Evolutionary conservation across 2,888 invertebrate species (phyloP).

Genomic region (Drosophila formosana): DNA sequence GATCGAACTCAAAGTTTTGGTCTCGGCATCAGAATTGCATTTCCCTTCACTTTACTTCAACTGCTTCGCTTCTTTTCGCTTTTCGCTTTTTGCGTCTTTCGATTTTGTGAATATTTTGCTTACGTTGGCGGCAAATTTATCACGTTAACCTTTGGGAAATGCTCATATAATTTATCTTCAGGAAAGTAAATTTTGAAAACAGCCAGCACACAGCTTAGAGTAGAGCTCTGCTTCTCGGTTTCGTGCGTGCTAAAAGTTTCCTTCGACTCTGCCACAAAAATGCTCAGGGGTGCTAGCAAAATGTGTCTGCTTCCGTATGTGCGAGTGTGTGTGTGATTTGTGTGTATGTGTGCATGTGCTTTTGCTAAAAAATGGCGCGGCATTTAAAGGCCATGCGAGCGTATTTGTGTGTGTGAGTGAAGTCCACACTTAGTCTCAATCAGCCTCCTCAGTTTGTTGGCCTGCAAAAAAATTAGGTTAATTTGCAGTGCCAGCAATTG

Average conservation of each 20-base stretch:
- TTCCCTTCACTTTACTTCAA: slow-evolving; percentile 25
- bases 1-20: slow-evolving; percentile 69
- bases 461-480: slow-evolving; percentile 76
- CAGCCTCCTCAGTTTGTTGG: slow-evolving; percentile 42
- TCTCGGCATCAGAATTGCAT: slow-evolving; percentile 65
- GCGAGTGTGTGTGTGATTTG: slow-evolving; percentile 22
- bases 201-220: slow-evolving; percentile 37
- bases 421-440: slow-evolving; percentile 33
- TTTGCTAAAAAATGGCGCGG: slow-evolving; percentile 66
- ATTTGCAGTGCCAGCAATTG: slow-evolving; percentile 69
- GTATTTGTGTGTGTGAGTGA: slow-evolving; percentile 22
- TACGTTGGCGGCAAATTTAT: slow-evolving; percentile 78
- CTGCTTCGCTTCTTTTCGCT: not conserved
- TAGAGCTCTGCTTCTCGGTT: slow-evolving; percentile 20
- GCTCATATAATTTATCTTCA: slow-evolving; percentile 81
- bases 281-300: slow-evolving; percentile 63
- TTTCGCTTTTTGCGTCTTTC: slow-evolving; percentile 10
- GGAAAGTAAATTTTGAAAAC: slow-evolving; percentile 75
- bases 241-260: slow-evolving; percentile 57
- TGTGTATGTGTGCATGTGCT: slow-evolving; percentile 18
- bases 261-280: slow-evolving; percentile 64
- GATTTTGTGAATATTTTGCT: slow-evolving; percentile 69
- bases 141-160: slow-evolving; percentile 82
- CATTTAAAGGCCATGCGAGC: slow-evolving; percentile 56
- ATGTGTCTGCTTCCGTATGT: slow-evolving; percentile 22